A percentile compares a stretch with the other conserved stretches of the same genome.
phyloP scores from a whole-genome alignment of 2,888 invertebrate species.

The Drosophila putrida region DNA sequence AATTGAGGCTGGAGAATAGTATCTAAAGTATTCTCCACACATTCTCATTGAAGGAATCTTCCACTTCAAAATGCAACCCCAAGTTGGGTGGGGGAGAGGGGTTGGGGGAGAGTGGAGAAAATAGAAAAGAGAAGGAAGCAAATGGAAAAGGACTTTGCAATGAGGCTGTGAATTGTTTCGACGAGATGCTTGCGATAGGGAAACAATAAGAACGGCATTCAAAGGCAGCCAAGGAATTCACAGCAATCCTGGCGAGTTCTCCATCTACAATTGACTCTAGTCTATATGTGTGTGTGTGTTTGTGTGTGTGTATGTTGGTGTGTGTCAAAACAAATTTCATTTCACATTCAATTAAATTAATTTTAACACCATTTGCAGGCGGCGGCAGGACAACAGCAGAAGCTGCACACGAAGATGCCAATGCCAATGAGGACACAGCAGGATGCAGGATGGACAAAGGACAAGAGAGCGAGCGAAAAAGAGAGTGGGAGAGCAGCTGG shows the following conservation, averaged over 20 bases:
- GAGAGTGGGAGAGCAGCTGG: slow-evolving; percentile 10
- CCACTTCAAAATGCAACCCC: slow-evolving; percentile 33
- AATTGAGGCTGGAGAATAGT: slow-evolving; percentile 31
- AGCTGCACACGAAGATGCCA: slow-evolving; percentile 59
- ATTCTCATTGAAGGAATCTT: slow-evolving; percentile 30
- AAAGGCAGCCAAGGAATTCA: slow-evolving; percentile 64
- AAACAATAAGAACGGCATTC: slow-evolving; percentile 66
- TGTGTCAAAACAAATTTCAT: slow-evolving; percentile 82
- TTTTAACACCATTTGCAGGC: slow-evolving; percentile 81
- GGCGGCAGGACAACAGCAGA: slow-evolving; percentile 53
- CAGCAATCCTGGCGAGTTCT: slow-evolving; percentile 51
- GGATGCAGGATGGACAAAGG: slow-evolving; percentile 40
- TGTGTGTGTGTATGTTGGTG: slow-evolving; percentile 42
- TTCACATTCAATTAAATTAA: slow-evolving; percentile 83
- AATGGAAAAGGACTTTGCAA: slow-evolving; percentile 17
- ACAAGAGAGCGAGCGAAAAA: slow-evolving; percentile 2
- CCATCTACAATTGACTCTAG: slow-evolving; percentile 21
- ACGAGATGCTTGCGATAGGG: slow-evolving; percentile 52
- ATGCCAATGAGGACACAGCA: slow-evolving; percentile 75
- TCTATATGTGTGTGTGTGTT: slow-evolving; percentile 29
- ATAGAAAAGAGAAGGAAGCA: background rate
- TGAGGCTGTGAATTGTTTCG: slow-evolving; percentile 53
- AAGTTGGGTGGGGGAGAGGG: background rate
- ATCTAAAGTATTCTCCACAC: slow-evolving; percentile 40
- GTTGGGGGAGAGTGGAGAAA: background rate